A percentile compares a stretch with the other conserved stretches of the same genome.
Conservation (phyloP, 2,888 invertebrate genomes). For the Thereva nobilitata region DNA sequence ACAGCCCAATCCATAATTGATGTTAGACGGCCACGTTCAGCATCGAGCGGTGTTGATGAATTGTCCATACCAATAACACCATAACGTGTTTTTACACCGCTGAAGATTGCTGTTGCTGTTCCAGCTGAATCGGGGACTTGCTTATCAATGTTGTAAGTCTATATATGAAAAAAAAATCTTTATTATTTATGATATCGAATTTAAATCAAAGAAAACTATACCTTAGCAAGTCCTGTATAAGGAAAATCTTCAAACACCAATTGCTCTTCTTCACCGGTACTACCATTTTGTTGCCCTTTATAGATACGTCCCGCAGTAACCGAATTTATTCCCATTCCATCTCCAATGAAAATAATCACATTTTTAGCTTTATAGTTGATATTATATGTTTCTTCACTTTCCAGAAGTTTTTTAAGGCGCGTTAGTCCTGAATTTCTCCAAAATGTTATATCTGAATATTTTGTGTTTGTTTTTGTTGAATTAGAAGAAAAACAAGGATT, state of each 20-base stretch:
- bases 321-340: slow-evolving; percentile 70
- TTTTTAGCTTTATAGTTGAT: slow-evolving; percentile 62
- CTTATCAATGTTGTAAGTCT: slow-evolving; percentile 72
- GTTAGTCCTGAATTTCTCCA: slow-evolving; percentile 37
- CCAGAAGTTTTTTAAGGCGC: slow-evolving; percentile 53
- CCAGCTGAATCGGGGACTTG: slow-evolving; percentile 73
- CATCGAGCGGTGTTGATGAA: slow-evolving; percentile 48
- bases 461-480: too few relatives aligned
- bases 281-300: slow-evolving; percentile 60
- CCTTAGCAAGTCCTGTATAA: slow-evolving; percentile 66
- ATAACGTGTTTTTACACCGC: slow-evolving; percentile 66
- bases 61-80: slow-evolving; percentile 61
- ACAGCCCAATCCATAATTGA: slow-evolving; percentile 66
- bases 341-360: slow-evolving; percentile 68
- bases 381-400: slow-evolving; percentile 43
- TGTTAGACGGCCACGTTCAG: slow-evolving; percentile 58
- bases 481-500: too few relatives aligned
- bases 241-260: slow-evolving; percentile 67
- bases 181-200: too few relatives aligned
- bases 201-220: slow-evolving; percentile 49
- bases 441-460: slow-evolving; percentile 47
- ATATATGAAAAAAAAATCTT: slow-evolving; percentile 30
- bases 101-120: slow-evolving; percentile 69
- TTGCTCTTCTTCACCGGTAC: slow-evolving; percentile 63
- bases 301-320: slow-evolving; percentile 67